Evolutionary conservation across 64 coral and sea anemone species (phyloP), one percentile per base, ranked within the genome.

Genomic region (Exaiptasia diaphana): DNA sequence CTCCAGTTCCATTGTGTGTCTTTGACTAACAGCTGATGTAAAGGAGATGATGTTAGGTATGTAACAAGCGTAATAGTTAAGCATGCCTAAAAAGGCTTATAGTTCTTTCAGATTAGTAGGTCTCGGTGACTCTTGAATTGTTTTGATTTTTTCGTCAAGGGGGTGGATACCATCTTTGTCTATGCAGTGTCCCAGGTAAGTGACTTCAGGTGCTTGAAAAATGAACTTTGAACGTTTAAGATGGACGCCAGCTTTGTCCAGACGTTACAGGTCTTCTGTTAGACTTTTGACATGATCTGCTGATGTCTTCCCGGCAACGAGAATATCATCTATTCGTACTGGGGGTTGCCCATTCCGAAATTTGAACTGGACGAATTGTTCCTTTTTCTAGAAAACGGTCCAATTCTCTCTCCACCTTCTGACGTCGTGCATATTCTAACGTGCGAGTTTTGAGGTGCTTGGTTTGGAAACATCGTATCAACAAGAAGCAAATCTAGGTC

Each of bases 261-360:
- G 38, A 17, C 53, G 70, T 12, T 45, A 38, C 17, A 77, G 56
- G 21, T 50, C 83, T 41, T 56, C 60, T 41, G 75, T 72, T 76
- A 76, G 39, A 23, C 24, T 46, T 50, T 86, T 53, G 46, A 75
- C 60, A 50, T 75, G 83, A 46, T 74, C 57, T 77, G 64, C 46
- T 33, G 67, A 74, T 40, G 1, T 78, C 13, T 23, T 22, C 15
- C 62, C 74, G 37, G 72, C 67, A 24, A 79, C 31, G 14, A 77
- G 49, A 37, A 88, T 85, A 63, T 88, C 74, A 60, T 88, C 74
- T 30, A 72, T 88, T 74, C 64, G 77, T 18, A 60, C 68, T 46
- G 43, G 43, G 43, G 6, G 43, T 46, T 7, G 43, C 43, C 43
- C 43, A 46, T 46, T 46, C 43, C 15, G 43, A 46, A 46, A 46